A percentile compares a stretch with the other conserved stretches of the same genome.
Conservation (phyloP, 2,888 invertebrate genomes). For the Coleophora flavipennella region DNA sequence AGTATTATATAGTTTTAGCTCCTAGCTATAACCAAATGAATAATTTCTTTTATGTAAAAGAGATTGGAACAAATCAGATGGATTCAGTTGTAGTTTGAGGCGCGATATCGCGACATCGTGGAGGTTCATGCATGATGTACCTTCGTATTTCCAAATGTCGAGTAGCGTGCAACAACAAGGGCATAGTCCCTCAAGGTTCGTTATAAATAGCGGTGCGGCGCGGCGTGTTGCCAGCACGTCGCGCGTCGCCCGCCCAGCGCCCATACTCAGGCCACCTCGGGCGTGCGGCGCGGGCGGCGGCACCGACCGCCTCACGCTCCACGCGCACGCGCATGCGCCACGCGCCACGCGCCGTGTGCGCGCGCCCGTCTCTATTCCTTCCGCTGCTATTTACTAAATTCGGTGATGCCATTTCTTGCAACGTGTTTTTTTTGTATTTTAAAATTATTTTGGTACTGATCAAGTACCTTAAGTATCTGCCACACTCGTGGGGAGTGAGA, state of each 20-base stretch:
- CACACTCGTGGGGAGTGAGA: too few species aligned
- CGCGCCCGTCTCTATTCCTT: conserved; percentile 16
- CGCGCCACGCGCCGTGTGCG: conserved; percentile 34
- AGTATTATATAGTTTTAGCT: too few species aligned
- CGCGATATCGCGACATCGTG: conserved; percentile 24
- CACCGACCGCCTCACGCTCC: conserved; percentile 29
- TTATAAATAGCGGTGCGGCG: conserved; percentile 58
- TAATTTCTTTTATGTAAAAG: too few species aligned
- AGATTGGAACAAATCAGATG: conserved; percentile 1
- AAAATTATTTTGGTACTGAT: too few species aligned
- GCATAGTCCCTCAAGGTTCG: conserved; percentile 67
- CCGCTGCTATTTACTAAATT: conserved; percentile 18
- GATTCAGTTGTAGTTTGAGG: conserved; percentile 20
- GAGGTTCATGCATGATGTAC: conserved; percentile 14
- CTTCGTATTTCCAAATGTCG: conserved; percentile 30
- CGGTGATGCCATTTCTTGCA: conserved; percentile 5
- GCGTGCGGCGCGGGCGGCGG: conserved; percentile 16
- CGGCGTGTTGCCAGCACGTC: conserved; percentile 64
- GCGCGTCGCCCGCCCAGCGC: conserved; percentile 52
- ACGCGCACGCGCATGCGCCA: conserved; percentile 29
- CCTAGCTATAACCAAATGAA: too few species aligned
- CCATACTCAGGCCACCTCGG: conserved; percentile 46
- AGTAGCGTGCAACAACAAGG: conserved; percentile 54
- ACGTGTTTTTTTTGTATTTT: too few species aligned
- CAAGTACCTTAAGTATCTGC: too few species aligned